Conservation (phyloP, 2,113 vertebrate species). For the Strigops habroptila region DNA sequence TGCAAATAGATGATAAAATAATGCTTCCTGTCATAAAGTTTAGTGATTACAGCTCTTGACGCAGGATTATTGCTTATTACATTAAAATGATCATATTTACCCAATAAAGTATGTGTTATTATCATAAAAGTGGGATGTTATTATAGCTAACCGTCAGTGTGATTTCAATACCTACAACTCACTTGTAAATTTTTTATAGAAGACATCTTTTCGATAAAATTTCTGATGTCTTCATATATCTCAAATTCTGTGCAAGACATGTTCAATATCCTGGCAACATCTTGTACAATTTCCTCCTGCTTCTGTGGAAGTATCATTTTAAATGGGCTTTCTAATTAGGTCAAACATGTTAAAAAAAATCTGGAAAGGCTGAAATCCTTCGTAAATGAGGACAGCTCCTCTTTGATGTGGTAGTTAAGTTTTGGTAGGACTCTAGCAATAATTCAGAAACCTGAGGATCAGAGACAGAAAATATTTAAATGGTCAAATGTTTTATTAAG, state of each 20-base stretch:
- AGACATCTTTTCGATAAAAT: background rate
- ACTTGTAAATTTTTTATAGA: background rate
- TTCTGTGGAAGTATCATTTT: background rate
- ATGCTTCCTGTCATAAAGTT: background rate
- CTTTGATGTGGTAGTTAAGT: slow-evolving; percentile 61
- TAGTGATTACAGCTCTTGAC: background rate
- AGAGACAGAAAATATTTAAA: slow-evolving; percentile 33
- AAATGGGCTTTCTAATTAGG: slow-evolving; percentile 47
- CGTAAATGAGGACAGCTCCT: slow-evolving; percentile 32
- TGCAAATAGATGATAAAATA: background rate
- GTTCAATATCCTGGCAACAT: background rate
- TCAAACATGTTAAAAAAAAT: background rate
- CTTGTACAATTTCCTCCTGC: background rate
- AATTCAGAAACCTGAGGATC: slow-evolving; percentile 34
- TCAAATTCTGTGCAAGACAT: background rate
- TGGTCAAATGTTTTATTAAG: slow-evolving; percentile 16
- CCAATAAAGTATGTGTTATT: background rate
- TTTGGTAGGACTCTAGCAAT: slow-evolving; percentile 25
- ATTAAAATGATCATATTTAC: background rate
- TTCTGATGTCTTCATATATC: background rate
- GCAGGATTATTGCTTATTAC: background rate
- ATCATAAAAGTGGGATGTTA: background rate
- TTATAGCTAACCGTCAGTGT: background rate
- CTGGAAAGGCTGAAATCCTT: slow-evolving; percentile 6
- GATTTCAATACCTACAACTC: background rate